Conservation (phyloP, 2,113 vertebrate species). For the Mobula birostris region DNA sequence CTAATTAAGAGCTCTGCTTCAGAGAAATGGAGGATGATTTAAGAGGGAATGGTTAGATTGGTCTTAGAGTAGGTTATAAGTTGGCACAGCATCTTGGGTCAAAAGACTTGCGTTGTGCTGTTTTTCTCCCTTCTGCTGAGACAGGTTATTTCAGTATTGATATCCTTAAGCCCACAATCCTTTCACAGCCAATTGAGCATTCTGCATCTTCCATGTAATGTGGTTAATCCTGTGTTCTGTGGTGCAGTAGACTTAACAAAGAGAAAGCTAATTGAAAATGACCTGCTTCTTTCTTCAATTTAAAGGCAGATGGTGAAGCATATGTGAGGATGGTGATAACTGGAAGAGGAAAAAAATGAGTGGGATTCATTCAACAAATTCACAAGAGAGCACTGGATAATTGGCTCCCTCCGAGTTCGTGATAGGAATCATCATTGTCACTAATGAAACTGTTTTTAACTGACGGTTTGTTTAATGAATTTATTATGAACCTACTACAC, state of each 20-base stretch:
- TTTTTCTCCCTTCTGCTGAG: not conserved
- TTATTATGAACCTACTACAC: not conserved
- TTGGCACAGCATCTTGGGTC: too few relatives aligned
- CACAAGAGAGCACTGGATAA: constrained; percentile 11
- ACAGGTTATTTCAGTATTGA: not conserved
- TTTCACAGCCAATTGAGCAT: not conserved
- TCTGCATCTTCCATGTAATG: not conserved
- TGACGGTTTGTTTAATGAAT: not conserved
- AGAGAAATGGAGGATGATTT: too few relatives aligned
- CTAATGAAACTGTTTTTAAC: not conserved
- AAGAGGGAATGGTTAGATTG: too few relatives aligned
- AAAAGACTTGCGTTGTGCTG: too few relatives aligned
- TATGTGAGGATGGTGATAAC: constrained; percentile 1
- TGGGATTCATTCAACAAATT: not conserved
- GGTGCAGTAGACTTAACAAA: not conserved
- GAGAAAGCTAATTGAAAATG: constrained; percentile 12
- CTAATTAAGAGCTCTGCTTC: not conserved
- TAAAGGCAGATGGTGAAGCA: constrained; percentile 18
- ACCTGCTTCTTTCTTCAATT: not conserved
- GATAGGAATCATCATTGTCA: not conserved
- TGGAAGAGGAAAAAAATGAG: constrained; percentile 11
- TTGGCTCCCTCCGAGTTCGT: not conserved
- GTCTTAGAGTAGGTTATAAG: too few relatives aligned
- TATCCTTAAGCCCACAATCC: not conserved
- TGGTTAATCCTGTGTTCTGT: not conserved